Evolutionary conservation across 2,113 vertebrate genomes (phyloP).

Genomic region (Datnioides undecimradiatus): DNA sequence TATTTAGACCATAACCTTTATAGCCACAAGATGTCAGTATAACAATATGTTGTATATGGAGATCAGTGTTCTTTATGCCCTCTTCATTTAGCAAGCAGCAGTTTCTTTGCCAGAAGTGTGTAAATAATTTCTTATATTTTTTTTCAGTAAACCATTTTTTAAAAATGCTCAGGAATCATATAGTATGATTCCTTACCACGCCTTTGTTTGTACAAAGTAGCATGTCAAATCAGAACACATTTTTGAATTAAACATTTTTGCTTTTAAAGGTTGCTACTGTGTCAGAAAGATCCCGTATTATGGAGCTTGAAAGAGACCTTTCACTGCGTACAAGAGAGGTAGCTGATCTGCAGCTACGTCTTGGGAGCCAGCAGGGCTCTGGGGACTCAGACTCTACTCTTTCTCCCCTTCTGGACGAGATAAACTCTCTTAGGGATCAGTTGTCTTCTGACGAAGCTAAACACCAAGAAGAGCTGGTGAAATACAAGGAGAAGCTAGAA

Average conservation of each 20-base stretch:
- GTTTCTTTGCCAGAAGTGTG: too few species aligned
- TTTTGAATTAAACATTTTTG: conserved; percentile 57
- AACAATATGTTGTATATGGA: conserved; percentile 41
- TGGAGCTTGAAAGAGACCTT: conserved; percentile 96
- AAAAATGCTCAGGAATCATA: neutral
- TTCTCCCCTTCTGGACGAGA: conserved; percentile 90
- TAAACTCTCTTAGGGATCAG: conserved; percentile 89
- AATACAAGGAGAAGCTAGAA: conserved; percentile 85
- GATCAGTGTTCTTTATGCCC: conserved; percentile 1
- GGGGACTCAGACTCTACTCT: conserved; percentile 84
- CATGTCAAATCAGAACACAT: neutral
- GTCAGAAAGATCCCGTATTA: conserved; percentile 96
- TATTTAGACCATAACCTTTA: conserved; percentile 42
- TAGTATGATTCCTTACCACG: neutral
- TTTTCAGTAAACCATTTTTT: too few species aligned
- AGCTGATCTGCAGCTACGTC: conserved; percentile 87
- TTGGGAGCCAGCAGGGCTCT: conserved; percentile 85
- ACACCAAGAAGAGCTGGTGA: conserved; percentile 83
- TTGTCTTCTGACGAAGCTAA: conserved; percentile 83
- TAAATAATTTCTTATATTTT: too few species aligned
- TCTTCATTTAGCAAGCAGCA: neutral
- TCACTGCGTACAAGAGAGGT: conserved; percentile 89
- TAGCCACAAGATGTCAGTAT: conserved; percentile 71
- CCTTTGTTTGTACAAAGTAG: neutral
- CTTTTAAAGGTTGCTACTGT: conserved; percentile 93